Percentiles rank a stretch among this genome's conserved stretches.
phyloP scores from a whole-genome alignment of 2,113 vertebrate genomes.

The Azemiops feae region DNA sequence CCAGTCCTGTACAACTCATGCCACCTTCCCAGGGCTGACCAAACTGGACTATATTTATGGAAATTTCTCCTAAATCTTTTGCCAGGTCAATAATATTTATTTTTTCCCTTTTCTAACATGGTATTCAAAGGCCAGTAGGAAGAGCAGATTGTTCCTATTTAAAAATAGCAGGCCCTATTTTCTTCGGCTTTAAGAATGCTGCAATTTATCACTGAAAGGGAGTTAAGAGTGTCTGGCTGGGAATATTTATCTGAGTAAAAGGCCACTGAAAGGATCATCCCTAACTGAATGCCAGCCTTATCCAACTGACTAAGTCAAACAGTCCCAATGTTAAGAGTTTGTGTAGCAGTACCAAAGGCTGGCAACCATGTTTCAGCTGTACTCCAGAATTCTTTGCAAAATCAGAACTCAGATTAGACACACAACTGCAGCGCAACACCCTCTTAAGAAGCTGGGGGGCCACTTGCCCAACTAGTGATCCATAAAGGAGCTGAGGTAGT shows the following conservation, averaged over 20 bases:
- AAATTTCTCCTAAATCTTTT: slow-evolving; percentile 34
- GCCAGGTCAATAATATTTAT: slow-evolving; percentile 48
- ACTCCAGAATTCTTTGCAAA: not conserved
- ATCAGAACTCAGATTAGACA: not conserved
- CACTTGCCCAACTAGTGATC: too few species aligned
- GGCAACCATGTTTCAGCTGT: too few species aligned
- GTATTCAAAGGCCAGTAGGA: slow-evolving; percentile 40
- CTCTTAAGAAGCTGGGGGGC: too few species aligned
- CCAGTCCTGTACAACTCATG: not conserved
- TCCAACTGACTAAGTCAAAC: too few species aligned
- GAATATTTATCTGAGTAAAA: slow-evolving; percentile 48
- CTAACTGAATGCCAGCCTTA: slow-evolving; percentile 14
- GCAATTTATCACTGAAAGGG: slow-evolving; percentile 55
- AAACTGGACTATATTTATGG: slow-evolving; percentile 24
- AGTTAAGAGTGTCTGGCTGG: slow-evolving; percentile 44
- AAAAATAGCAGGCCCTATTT: slow-evolving; percentile 50
- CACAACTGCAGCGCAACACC: not conserved
- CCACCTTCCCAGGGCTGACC: not conserved
- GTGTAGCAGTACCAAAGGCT: not conserved
- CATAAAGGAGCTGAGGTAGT: too few species aligned
- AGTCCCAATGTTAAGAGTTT: not conserved
- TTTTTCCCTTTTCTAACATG: slow-evolving; percentile 25
- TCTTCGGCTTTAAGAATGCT: slow-evolving; percentile 39
- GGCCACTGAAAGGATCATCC: slow-evolving; percentile 34
- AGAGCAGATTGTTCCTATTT: slow-evolving; percentile 21